Evolutionary conservation across 2,888 invertebrate genomes (phyloP), one percentile per base, ranked within the genome.

Genomic region (Nomada goodeniana): DNA sequence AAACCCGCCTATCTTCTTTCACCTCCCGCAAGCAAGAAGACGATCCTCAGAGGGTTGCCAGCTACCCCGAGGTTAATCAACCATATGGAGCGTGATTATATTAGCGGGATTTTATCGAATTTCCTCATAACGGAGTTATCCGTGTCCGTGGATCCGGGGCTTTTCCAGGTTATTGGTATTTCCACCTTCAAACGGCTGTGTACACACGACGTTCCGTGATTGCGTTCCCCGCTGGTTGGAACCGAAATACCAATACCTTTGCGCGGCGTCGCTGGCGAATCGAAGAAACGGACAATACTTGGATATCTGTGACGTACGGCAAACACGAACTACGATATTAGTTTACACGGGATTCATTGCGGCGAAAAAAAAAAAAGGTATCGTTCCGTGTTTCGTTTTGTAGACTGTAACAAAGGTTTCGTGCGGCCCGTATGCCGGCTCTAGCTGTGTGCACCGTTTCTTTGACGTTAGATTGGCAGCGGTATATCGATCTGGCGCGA

Each of bases 21-120:
- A 82, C 85, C 85, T 80, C 85, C 79, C 55, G 64, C 57, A 70
- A 81, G 86, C 57, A 82, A 83, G 36, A 78, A 89, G 87, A 82
- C 83, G 88, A 90, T 90, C 89, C 87, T 88, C 87, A 77, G 89
- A 89, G 89, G 89, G 87, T 87, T 89, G 79, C 87, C 85, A 87
- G 86, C 84, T 74, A 84, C 83, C 85, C 86, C 85, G 86, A 88
- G 89, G 90, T 91, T 92, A 92, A 92, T 92, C 91, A 92, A 91
- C 91, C 92, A 90, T 91, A 90, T 90, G 89, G 87, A 90, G 89
- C 86, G 88, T 90, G 91, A 92, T 92, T 91, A 91, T 90, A 91
- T 92, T 92, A 92, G 89, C 89, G 83, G 89, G 91, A 89, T 92
- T 91, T 92, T 90, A 92, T 91, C 89, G 88, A 90, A 86, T 91